Evolutionary conservation across 2,113 vertebrate species (phyloP).

Genomic region (Hepsetus odoe): DNA sequence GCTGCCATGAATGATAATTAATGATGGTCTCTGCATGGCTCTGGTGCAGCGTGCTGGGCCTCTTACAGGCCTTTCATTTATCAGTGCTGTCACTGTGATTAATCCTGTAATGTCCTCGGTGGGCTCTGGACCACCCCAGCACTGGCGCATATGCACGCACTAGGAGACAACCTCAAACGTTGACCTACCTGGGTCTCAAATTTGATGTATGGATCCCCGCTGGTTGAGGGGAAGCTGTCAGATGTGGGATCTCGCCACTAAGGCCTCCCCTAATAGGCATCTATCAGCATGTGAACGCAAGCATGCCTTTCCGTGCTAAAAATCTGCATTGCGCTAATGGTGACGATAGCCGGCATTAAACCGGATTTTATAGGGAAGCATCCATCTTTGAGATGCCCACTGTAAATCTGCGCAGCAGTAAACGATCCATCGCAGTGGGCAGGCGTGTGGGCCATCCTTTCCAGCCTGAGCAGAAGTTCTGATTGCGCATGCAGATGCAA

Average conservation of each 20-base stretch:
- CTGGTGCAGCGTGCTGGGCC: conserved; percentile 40
- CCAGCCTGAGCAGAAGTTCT: not conserved
- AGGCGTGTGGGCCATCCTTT: not conserved
- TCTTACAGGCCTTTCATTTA: conserved; percentile 49
- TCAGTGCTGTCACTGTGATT: conserved; percentile 56
- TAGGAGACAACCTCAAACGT: not conserved
- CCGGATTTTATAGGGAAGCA: conserved; percentile 4
- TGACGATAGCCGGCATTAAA: conserved; percentile 29
- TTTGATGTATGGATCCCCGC: conserved; percentile 2
- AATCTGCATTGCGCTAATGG: conserved; percentile 25
- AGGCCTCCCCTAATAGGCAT: not conserved
- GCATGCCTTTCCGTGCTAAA: conserved; percentile 15
- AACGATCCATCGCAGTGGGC: not conserved
- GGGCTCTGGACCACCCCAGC: conserved; percentile 23
- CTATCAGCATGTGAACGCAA: not conserved
- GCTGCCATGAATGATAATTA: conserved; percentile 55
- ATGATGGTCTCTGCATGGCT: conserved; percentile 44
- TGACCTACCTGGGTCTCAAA: not conserved
- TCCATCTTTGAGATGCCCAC: conserved; percentile 4
- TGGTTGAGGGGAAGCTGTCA: not conserved
- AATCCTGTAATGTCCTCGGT: conserved; percentile 39
- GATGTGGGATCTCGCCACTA: not conserved
- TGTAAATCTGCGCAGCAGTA: conserved; percentile 7
- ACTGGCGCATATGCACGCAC: not conserved
- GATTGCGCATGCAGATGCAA: not conserved